phyloP scores from a whole-genome alignment of 1,140 invertebrate species.

The Nixonia krombeini region DNA sequence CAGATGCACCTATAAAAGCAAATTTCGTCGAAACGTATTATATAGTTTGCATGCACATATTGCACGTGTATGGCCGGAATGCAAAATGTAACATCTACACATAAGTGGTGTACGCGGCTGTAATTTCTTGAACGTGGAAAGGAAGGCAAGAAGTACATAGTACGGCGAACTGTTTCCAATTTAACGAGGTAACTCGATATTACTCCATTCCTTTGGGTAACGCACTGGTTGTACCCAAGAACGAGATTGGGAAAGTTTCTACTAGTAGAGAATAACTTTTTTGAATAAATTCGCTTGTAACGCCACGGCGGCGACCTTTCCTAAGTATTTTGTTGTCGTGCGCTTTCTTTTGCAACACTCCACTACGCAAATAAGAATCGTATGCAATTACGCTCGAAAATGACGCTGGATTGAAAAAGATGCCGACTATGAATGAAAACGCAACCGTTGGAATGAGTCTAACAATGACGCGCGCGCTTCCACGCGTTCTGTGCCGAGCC shows the following conservation, averaged over 20 bases:
- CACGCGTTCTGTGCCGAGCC: no score
- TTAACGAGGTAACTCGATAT: slow-evolving; percentile 65
- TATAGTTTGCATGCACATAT: slow-evolving; percentile 41
- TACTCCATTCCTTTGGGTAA: slow-evolving; percentile 48
- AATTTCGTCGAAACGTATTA: slow-evolving; percentile 40
- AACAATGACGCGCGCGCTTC: no score
- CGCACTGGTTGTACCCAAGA: slow-evolving; percentile 41
- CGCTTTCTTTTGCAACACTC: no score
- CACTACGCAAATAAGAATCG: no score
- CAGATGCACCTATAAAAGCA: slow-evolving; percentile 46
- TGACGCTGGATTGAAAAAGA: no score
- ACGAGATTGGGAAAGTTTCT: slow-evolving; percentile 63
- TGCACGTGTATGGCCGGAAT: slow-evolving; percentile 44
- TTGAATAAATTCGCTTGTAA: slow-evolving; percentile 52
- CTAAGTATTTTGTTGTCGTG: slow-evolving; percentile 7
- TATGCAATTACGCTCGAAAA: no score
- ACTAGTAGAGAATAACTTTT: slow-evolving; percentile 53
- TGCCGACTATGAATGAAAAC: no score
- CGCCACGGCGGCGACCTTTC: not conserved
- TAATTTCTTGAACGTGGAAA: slow-evolving; percentile 47
- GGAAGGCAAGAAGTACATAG: slow-evolving; percentile 39
- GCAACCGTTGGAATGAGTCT: no score
- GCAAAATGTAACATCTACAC: slow-evolving; percentile 48
- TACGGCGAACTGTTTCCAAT: slow-evolving; percentile 57
- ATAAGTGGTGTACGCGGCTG: slow-evolving; percentile 40